Base-by-base conservation (phyloP, 2,113 vertebrate genomes). In the Agelaius tricolor region DNA sequence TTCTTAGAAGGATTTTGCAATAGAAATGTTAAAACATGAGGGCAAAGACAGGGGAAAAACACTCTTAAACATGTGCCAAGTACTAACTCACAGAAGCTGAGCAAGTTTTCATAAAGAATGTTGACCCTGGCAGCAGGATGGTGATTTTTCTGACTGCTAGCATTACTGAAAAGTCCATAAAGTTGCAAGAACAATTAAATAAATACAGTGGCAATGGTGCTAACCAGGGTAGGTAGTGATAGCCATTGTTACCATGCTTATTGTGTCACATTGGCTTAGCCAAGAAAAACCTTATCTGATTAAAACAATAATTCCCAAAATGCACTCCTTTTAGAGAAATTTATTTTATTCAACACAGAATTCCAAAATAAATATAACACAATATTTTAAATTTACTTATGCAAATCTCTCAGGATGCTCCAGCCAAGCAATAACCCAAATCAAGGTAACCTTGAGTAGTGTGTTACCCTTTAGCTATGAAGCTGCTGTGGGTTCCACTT, bases 241-340 rank as follows among this genome's bases (percentile, higher is more conserved):
- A 85, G 79, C 17, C 16, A 33, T 90, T 69, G 63, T 84, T 39
- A 68, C 65, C 17, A 10, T 46, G 13, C 57, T 90, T 92, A 94
- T 30, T 87, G 49, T 82, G 54, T 89, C 94, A 93, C 88, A 66
- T 4, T 27, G 43, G 10, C 82, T 78, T 84, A 81, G 94, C 90
- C 96, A 96, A 96, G 83, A 89, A 87, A 90, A 90, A 65, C n/a
- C 33, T 66, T 89, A 84, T 93, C 80, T 93, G 77, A 84, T 84
- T 54, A 84, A 95, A 95, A 94, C 37, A 89, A 66, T 65, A 84
- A 65, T 58, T 93, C 44, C 69, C 69, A 19, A 93, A 92, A 95
- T 76, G 65, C 41, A 74, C 54, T 92, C 10, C 51, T 88, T 90
- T 77, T 41, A 76, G 51, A 93, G 43, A 85, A 93, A 93, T 44